Evolutionary conservation across 2,888 invertebrate species (phyloP).

Genomic region (Dasypolia templi): DNA sequence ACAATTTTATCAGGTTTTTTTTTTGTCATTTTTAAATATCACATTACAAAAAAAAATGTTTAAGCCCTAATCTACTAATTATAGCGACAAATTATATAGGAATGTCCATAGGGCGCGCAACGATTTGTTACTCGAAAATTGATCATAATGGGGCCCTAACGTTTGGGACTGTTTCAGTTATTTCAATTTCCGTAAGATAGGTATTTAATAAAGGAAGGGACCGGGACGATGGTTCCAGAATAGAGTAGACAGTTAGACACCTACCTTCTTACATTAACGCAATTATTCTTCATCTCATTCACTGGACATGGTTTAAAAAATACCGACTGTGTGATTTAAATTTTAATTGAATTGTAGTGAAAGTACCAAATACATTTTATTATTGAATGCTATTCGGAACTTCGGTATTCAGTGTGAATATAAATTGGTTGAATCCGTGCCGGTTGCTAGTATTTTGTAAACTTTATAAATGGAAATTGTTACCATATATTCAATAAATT

Average conservation of each 20-base stretch:
- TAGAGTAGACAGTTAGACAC: slow-evolving; percentile 22
- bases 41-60: too few relatives aligned
- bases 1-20: slow-evolving; percentile 4
- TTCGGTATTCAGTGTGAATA: neutral
- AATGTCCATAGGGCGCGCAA: slow-evolving; percentile 28
- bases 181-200: slow-evolving; percentile 78
- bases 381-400: slow-evolving; percentile 8
- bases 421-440: slow-evolving; percentile 5
- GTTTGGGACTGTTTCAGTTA: slow-evolving; percentile 71
- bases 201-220: slow-evolving; percentile 76
- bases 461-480: slow-evolving; percentile 3
- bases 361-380: neutral
- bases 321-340: neutral
- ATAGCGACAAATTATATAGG: slow-evolving; percentile 4
- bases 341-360: neutral
- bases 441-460: neutral
- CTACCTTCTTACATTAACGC: slow-evolving; percentile 34
- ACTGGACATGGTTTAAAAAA: slow-evolving; percentile 15
- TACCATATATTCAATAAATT: neutral
- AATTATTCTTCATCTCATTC: slow-evolving; percentile 41
- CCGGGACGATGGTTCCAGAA: slow-evolving; percentile 65
- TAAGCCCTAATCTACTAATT: slow-evolving; percentile 17
- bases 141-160: slow-evolving; percentile 68
- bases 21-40: neutral
- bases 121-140: slow-evolving; percentile 69